These are phyloP conservation scores for Idris sp. DNA, from an alignment of 1,140 invertebrate species.

Conservation along the genomic window DNA sequence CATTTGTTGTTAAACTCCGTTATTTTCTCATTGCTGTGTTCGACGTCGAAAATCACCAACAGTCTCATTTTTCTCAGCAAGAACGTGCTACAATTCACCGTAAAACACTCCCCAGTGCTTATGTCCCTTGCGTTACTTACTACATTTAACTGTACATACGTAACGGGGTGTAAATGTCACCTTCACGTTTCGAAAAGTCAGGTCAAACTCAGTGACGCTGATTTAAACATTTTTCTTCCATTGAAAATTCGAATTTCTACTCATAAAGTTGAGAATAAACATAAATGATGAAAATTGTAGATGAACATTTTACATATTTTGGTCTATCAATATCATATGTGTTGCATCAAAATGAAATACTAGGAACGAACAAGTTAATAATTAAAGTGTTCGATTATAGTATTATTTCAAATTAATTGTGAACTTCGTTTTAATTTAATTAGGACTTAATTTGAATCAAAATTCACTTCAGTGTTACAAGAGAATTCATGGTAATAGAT, in stretches of 20 bases:
- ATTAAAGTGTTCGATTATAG: too few species aligned
- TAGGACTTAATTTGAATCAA: too few species aligned
- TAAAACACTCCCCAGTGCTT: slow-evolving; percentile 50
- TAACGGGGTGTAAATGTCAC: slow-evolving; percentile 49
- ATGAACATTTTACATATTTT: too few species aligned
- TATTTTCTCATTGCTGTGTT: slow-evolving; percentile 27
- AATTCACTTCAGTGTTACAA: too few species aligned
- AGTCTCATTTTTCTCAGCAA: slow-evolving; percentile 42
- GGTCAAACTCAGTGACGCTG: slow-evolving; percentile 22
- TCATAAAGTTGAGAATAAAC: slow-evolving; percentile 42
- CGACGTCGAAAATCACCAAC: slow-evolving; percentile 42
- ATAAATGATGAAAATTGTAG: slow-evolving; percentile 32
- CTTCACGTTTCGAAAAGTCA: slow-evolving; percentile 26
- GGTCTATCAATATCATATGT: slow-evolving; percentile 43
- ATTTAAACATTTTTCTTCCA: slow-evolving; percentile 38
- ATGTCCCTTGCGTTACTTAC: slow-evolving; percentile 54
- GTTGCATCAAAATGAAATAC: too few species aligned
- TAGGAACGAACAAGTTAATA: too few species aligned
- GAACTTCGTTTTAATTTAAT: too few species aligned
- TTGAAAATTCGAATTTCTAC: slow-evolving; percentile 15
- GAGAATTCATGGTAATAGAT: too few species aligned
- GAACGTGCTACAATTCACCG: slow-evolving; percentile 49
- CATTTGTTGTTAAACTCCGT: slow-evolving; percentile 21
- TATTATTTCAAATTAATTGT: too few species aligned
- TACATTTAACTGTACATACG: slow-evolving; percentile 52